Conservation (phyloP, 2,797 vertebrate species). For the Lophius americanus region DNA sequence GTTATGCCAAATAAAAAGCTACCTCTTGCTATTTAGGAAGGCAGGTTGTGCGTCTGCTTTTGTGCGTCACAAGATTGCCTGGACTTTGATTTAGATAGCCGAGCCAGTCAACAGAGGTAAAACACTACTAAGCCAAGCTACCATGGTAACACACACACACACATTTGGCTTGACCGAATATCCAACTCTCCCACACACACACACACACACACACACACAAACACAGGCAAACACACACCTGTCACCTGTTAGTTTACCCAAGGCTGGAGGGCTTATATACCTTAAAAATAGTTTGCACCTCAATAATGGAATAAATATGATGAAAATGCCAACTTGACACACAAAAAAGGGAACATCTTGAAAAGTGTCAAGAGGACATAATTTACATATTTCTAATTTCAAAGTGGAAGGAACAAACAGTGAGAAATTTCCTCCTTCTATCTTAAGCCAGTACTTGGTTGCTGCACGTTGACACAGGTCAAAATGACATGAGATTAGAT, state of each 20-base stretch:
- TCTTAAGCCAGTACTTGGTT: slow-evolving; percentile 22
- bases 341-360: background rate
- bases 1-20: slow-evolving; percentile 33
- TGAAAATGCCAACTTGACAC: slow-evolving; percentile 5
- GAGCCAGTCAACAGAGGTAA: slow-evolving; percentile 66
- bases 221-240: slow-evolving; percentile 57
- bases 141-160: slow-evolving; percentile 70
- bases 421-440: slow-evolving; percentile 22
- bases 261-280: slow-evolving; percentile 47
- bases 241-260: slow-evolving; percentile 37
- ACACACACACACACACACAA: slow-evolving; percentile 37
- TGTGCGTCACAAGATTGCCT: slow-evolving; percentile 47
- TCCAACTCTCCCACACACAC: slow-evolving; percentile 44
- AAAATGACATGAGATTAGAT: slow-evolving; percentile 35
- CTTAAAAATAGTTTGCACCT: slow-evolving; percentile 18
- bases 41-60: slow-evolving; percentile 8
- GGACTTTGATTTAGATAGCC: slow-evolving; percentile 51
- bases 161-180: slow-evolving; percentile 69
- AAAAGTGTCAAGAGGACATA: background rate
- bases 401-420: background rate
- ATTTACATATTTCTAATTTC: background rate
- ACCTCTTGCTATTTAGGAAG: background rate
- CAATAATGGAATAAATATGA: slow-evolving; percentile 1
- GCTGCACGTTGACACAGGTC: slow-evolving; percentile 29
- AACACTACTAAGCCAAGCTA: slow-evolving; percentile 62